Conservation (phyloP, 2,888 invertebrate species). For the Malacosoma neustria region DNA sequence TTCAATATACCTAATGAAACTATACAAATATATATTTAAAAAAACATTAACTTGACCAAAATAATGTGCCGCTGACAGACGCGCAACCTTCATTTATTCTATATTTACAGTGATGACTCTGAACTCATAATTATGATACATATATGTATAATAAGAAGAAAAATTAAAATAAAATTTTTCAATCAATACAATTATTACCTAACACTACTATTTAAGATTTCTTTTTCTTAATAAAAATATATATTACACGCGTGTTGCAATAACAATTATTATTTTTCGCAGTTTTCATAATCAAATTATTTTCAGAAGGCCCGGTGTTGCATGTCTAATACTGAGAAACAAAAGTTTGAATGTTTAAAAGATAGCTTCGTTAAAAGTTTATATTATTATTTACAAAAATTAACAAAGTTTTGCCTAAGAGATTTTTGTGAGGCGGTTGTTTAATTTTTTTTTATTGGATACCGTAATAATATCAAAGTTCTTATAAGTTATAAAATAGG, state of each 20-base stretch:
- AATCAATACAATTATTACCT: conserved; percentile 71
- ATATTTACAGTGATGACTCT: conserved; percentile 72
- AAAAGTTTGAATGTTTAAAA: conserved; percentile 19
- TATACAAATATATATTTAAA: conserved; percentile 58
- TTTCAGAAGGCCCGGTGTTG: conserved; percentile 55
- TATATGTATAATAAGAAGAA: conserved; percentile 68
- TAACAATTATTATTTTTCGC: conserved; percentile 43
- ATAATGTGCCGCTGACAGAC: conserved; percentile 53
- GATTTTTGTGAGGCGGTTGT: conserved; percentile 32
- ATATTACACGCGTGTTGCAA: conserved; percentile 66
- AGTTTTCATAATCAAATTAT: conserved; percentile 18
- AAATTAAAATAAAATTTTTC: conserved; percentile 73
- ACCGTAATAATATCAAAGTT: too few species aligned
- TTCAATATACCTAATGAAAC: conserved; percentile 37
- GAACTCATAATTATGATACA: conserved; percentile 64
- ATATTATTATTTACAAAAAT: conserved; percentile 62
- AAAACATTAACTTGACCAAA: conserved; percentile 35
- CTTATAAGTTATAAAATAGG: too few species aligned
- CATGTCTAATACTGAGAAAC: conserved; percentile 19
- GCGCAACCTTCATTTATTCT: conserved; percentile 45
- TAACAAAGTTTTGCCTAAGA: conserved; percentile 47
- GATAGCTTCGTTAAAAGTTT: conserved; percentile 41
- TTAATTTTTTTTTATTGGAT: conserved; percentile 4
- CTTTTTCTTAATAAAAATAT: conserved; percentile 70
- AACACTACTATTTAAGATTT: conserved; percentile 71